Base-by-base conservation (phyloP, 1,140 invertebrate genomes). In the Phthorimaea operculella region DNA sequence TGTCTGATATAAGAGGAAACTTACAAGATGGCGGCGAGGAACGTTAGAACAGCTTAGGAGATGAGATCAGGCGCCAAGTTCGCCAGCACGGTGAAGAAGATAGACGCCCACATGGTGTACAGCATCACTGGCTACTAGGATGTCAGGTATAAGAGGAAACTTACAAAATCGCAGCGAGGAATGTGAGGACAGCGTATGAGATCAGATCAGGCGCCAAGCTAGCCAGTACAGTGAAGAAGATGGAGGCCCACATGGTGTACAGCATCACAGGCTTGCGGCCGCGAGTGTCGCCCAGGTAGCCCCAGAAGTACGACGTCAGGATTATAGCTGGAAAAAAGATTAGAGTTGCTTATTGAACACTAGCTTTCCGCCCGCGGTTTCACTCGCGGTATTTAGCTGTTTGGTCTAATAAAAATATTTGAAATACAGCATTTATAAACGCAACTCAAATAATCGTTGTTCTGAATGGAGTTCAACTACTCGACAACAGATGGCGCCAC, bases 1-100 rank as follows among this genome's bases (percentile, higher is more conserved):
- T n/a, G n/a, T n/a, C n/a, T n/a, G n/a, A n/a, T n/a, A n/a, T n/a
- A n/a, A n/a, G n/a, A n/a, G n/a, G n/a, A 7, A 34, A 81, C 89
- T 90, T 81, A 94, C 93, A 93, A 90, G 54, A 93, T 86, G 33
- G 93, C 92, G 47, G 90, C 91, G 16, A 93, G 67, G 64, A 95
- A 92, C 59, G 93, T 89, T 21, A 93, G 86, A 0, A 90, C 66
- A 2, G 92, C 85, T 34, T 96, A 89, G 16, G 90, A 86, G 67
- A 88, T 88, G 53, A 91, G 91, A 42, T 89, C 89, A 18, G 92
- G 91, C 0, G 92, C 89, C 33, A 94, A 88, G 39, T 90, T 90
- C 7, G 91, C 90, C 0, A 90, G 60, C 0, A 92, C 71, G 0
- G 90, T 90, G 55, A 90, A 89, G 0, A 92, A 60, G 1, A 88